Conservation (phyloP, 1,140 invertebrate species). For the Pemphigus obesinymphae region DNA sequence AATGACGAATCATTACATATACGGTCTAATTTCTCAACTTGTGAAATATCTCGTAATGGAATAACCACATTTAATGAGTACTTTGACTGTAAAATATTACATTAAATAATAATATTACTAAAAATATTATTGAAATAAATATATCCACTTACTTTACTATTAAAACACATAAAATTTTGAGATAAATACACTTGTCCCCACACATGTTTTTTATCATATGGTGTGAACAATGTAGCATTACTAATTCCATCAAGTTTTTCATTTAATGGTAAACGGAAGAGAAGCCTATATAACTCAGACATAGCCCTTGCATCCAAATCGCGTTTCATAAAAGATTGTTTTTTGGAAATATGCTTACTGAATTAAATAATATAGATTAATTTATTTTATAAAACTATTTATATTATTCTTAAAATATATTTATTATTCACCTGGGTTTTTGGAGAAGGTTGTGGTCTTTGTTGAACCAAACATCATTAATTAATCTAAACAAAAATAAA, state of each 20-base stretch:
- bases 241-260: conserved; percentile 92
- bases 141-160: conserved; percentile 71
- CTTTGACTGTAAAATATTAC: conserved; percentile 60
- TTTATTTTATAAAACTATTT: neutral
- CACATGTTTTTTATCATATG: conserved; percentile 86
- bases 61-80: conserved; percentile 82
- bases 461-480: conserved; percentile 76
- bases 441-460: conserved; percentile 76
- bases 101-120: neutral
- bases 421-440: conserved; percentile 64
- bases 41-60: conserved; percentile 72
- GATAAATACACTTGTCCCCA: conserved; percentile 89
- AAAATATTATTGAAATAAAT: neutral
- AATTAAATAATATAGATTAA: conserved; percentile 43
- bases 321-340: conserved; percentile 81
- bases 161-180: conserved; percentile 92
- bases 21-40: conserved; percentile 69
- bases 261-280: conserved; percentile 76
- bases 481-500: conserved; percentile 57
- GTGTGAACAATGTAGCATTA: conserved; percentile 88
- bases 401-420: neutral
- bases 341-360: conserved; percentile 79
- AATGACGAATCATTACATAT: conserved; percentile 56
- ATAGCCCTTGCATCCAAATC: conserved; percentile 91
- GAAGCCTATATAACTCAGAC: conserved; percentile 76